Conservation (phyloP, 1,140 invertebrate genomes). For the Ostrea edulis region DNA sequence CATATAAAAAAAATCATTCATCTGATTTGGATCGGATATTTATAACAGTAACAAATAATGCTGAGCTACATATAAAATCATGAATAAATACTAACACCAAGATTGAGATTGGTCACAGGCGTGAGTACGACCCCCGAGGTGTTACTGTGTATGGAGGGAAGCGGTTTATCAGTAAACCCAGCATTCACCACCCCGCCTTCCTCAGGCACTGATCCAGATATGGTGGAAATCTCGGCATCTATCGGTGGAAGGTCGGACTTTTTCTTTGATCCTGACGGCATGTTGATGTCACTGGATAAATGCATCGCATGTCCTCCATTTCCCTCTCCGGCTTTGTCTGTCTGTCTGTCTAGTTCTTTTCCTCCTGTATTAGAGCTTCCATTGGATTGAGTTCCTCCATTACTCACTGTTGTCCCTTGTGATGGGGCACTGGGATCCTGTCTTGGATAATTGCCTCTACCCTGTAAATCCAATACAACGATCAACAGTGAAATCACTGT, state of each 20-base stretch:
- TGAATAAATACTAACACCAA: conserved; percentile 20
- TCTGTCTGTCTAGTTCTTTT: background rate
- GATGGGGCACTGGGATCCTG: background rate
- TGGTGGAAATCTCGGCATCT: background rate
- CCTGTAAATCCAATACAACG: background rate
- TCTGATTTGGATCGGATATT: too few species aligned
- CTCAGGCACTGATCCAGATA: background rate
- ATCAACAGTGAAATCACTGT: too few species aligned
- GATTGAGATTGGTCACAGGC: background rate
- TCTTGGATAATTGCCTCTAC: conserved; percentile 15
- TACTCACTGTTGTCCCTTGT: background rate
- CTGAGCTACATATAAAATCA: background rate
- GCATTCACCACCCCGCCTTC: background rate
- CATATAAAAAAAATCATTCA: background rate
- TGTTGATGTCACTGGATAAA: background rate
- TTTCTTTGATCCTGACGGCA: conserved; percentile 10
- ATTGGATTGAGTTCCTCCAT: background rate
- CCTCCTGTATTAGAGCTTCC: background rate
- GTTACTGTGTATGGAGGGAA: background rate
- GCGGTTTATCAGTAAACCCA: conserved; percentile 3
- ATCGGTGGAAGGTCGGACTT: background rate
- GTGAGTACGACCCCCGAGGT: background rate
- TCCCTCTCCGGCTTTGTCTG: background rate
- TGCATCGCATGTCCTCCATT: background rate
- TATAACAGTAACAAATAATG: background rate